Conservation (phyloP, 2,797 vertebrate genomes). For the Alauda arvensis region DNA sequence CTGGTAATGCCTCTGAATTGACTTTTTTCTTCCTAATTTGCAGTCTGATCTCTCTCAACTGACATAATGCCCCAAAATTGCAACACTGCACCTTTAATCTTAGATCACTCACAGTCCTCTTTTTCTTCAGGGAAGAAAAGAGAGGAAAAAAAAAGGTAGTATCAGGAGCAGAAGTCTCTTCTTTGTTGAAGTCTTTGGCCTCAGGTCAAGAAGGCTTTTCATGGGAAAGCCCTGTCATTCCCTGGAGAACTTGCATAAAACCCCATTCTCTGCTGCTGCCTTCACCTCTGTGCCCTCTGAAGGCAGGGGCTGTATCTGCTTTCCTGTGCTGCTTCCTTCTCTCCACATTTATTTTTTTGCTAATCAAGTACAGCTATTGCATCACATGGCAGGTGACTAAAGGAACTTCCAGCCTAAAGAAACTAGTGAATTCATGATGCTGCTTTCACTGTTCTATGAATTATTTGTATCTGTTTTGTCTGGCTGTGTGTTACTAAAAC, state of each 20-base stretch:
- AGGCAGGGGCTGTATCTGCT: neutral
- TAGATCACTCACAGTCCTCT: neutral
- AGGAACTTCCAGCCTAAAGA: neutral
- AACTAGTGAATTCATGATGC: neutral
- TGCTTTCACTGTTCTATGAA: neutral
- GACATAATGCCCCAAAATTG: conserved; percentile 14
- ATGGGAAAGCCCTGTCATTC: neutral
- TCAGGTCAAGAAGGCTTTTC: conserved; percentile 28
- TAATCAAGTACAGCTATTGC: neutral
- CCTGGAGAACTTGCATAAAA: conserved; percentile 36
- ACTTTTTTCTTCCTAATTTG: neutral
- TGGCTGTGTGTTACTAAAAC: neutral
- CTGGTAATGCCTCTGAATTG: neutral
- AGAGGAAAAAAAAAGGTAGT: fast-evolving
- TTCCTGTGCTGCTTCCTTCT: neutral
- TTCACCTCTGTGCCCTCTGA: neutral
- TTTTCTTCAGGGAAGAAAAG: conserved; percentile 12
- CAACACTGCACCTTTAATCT: conserved; percentile 29
- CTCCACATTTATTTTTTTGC: neutral
- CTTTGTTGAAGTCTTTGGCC: conserved; percentile 46
- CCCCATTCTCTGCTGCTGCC: neutral
- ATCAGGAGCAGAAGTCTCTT: conserved; percentile 15
- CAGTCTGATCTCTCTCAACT: neutral
- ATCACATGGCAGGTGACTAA: neutral
- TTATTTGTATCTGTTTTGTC: neutral